Evolutionary conservation across 2,888 invertebrate species (phyloP), one percentile per base, ranked within the genome.

Genomic region (Catocala sponsa): DNA sequence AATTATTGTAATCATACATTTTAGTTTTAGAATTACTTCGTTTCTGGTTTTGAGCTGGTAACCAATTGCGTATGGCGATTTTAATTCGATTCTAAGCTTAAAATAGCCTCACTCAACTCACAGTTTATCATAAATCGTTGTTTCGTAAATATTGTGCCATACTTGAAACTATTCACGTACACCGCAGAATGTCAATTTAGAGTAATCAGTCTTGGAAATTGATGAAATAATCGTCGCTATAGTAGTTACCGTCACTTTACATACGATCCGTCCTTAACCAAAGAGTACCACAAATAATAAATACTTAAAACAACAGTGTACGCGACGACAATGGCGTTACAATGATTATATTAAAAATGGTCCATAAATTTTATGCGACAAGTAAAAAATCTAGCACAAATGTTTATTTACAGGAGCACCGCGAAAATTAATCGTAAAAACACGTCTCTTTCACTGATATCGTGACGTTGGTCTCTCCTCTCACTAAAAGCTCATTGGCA

Each of bases 361-460:
- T 92, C 92, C 92, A 85, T 91, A 89, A 88, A 87, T 86, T 90
- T 87, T 91, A 91, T 91, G 91, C 86, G 86, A 88, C 88, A 87
- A 85, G 92, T 94, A 93, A 91, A 94, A 94, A 94, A 94, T 92
- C 92, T 94, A 93, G 92, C 92, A 92, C 91, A 82, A 89, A 83
- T 86, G 82, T 83, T 83, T 93, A 91, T 92, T 85, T 91, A 94
- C 92, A 92, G 89, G 91, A 94, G 94, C 94, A 94, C 94, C 94
- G 90, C 89, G 86, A 88, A 86, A 84, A 84, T 84, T 82, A 83
- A 84, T 88, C 80, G 72, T 76, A 57, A 72, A 65, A 69, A 72
- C 68, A 74, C 76, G 72, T 77, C 70, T 78, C 63, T 72, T 75
- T 70, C 77, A 78, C 77, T 78, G 78, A 76, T 78, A 78, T 73